Evolutionary conservation across 23 tunicate species (phyloP), one percentile per base, ranked within the genome.

Genomic region (Trididemnum nubilum): DNA sequence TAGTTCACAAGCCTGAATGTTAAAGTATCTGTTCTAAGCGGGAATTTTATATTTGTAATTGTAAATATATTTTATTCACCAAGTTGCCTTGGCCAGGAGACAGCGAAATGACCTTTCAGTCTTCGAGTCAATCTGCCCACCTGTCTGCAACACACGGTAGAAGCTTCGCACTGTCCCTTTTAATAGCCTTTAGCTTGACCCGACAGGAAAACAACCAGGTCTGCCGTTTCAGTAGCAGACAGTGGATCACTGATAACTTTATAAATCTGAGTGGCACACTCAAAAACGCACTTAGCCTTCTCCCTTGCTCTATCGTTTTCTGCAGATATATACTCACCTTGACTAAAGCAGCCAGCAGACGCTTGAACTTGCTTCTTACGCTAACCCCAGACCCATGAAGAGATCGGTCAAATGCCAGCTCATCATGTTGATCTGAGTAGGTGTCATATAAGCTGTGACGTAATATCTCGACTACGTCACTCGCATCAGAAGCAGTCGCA

Each of bases 361-460:
- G 85, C 37, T 93, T 93, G 26, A 86, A 87, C 51, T 85, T 86
- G 73, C 87, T 85, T 44, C 87, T 88, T 3, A 72, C 85, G 66
- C 98, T 93, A 31, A 93, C 93, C 19, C 98, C 98, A 19, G 93
- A 77, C 5, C 98, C 98, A 59, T 87, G 93, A 82, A 93, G 33
- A 19, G 92, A 87, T 57, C 98, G 35, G 18, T 83, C 92, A 37
- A 93, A 93, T 28, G 44, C 81, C 32, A 93, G 74, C n/a, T 81
- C 66, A 58, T 93, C 87, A 31, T 5, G 22, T 35, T 87, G 89
- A 59, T 93, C 87, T 26, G 98, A 27, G 71, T 80, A 93, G 1
- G 98, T 88, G 71, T 84, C 93, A 70, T 87, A 88, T 81, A 93
- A 57, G 38, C 98, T 82, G 72, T 93, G 86, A 33, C 85, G 87